Evolutionary conservation across 2,113 vertebrate genomes (phyloP), one percentile per base, ranked within the genome.

Genomic region (Dipodomys ordii): DNA sequence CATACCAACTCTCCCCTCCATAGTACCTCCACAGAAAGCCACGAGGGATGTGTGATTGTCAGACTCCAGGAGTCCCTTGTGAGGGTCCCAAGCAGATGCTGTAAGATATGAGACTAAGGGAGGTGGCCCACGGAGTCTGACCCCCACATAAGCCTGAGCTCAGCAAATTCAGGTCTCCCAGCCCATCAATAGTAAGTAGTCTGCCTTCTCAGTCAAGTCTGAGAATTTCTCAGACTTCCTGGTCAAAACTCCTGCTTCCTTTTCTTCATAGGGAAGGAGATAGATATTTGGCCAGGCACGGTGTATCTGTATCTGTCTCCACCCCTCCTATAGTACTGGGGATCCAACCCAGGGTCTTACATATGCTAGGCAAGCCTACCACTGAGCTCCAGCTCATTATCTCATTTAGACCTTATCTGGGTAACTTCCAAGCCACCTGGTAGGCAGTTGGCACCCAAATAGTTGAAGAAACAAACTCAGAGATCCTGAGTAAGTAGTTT

Each of bases 201-300:
- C 64, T 78, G 53, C 9, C 0, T 80, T 67, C 74, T 65, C 64
- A 88, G 80, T n/a, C 81, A 67, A 79, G 65, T 35, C 87, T 87
- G 89, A 96, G 81, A 68, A 84, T 74, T 65, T 65, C 88, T 82
- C 74, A 84, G 83, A 81, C 84, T 94, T 95, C 72, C 87, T 65
- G 65, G 81, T 95, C 65, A 93, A 91, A 94, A 85, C 64, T 71
- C 87, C 68, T 92, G 82, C 82, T 93, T 92, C 82, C 85, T 94
- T 77, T 67, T 67, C 85, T 87, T 83, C 32, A 9, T 3, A 32
- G 69, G 78, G 85, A 90, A 88, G 69, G 90, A 93, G 91, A 69
- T 4, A 22, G 78, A 46, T 69, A 86, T 62, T 44, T 81, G 46
- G 68, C 81, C 46, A 91, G 73, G 27, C 20, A 4, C 65, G 53